phyloP scores from a whole-genome alignment of 2,888 invertebrate genomes.

The Ceriagrion tenellum region DNA sequence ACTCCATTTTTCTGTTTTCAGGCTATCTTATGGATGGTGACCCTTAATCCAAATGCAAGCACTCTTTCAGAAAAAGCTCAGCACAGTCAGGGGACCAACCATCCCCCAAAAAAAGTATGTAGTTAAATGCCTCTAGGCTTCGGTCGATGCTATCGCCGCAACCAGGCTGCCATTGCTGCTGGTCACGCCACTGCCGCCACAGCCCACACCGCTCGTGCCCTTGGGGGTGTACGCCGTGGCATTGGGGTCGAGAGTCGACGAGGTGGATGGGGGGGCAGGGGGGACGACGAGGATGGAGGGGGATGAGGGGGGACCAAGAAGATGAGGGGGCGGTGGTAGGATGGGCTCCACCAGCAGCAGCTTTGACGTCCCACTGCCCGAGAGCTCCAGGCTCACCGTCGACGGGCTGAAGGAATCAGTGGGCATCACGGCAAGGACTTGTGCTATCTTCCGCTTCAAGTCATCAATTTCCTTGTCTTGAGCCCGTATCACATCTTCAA shows the following conservation, averaged over 20 bases:
- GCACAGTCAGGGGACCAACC: slow-evolving; percentile 50
- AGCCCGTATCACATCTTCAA: slow-evolving; percentile 87
- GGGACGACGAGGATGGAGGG: slow-evolving; percentile 30
- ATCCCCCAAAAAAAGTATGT: slow-evolving; percentile 6
- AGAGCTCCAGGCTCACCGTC: slow-evolving; percentile 76
- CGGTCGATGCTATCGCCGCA: slow-evolving; percentile 80
- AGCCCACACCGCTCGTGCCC: slow-evolving; percentile 69
- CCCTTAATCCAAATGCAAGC: slow-evolving; percentile 57
- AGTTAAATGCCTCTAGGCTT: slow-evolving; percentile 78
- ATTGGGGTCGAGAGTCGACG: slow-evolving; percentile 90
- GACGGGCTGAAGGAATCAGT: slow-evolving; percentile 82
- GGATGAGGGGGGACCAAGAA: slow-evolving; percentile 58
- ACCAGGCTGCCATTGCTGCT: slow-evolving; percentile 51
- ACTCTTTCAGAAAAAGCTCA: slow-evolving; percentile 63
- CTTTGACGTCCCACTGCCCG: slow-evolving; percentile 81
- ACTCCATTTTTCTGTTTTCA: slow-evolving; percentile 49
- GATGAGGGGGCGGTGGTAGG: slow-evolving; percentile 73
- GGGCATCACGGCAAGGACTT: slow-evolving; percentile 96
- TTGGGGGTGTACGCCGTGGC: slow-evolving; percentile 95
- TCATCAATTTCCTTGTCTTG: slow-evolving; percentile 96
- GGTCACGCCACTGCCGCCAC: slow-evolving; percentile 30
- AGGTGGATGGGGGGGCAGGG: slow-evolving; percentile 76
- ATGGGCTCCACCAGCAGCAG: slow-evolving; percentile 80
- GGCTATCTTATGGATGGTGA: slow-evolving; percentile 43
- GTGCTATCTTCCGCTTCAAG: slow-evolving; percentile 93